Evolutionary conservation across 37 sponge, comb jelly and placozoan species (phyloP).

Genomic region (Mnemiopsis leidyi): DNA sequence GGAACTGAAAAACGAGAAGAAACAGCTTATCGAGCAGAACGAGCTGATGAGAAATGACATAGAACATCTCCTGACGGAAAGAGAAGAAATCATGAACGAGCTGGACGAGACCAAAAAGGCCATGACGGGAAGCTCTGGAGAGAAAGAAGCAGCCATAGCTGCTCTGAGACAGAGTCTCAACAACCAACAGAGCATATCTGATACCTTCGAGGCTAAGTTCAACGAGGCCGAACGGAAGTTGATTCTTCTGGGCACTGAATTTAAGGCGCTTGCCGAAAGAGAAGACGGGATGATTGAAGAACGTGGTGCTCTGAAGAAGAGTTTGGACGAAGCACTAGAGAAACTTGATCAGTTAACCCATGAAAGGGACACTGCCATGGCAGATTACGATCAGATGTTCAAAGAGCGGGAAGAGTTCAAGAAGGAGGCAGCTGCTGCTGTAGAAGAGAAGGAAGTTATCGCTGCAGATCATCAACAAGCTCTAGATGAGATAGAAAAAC

Average conservation of each 20-base stretch:
- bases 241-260: background rate
- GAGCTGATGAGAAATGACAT: constrained; percentile 63
- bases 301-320: background rate
- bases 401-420: background rate
- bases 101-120: constrained; percentile 24
- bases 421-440: background rate
- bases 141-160: constrained; percentile 36
- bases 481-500: constrained; percentile 51
- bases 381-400: background rate
- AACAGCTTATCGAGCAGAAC: constrained; percentile 34
- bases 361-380: background rate
- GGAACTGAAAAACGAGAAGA: constrained; percentile 28
- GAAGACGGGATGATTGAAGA: background rate
- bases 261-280: background rate
- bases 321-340: background rate
- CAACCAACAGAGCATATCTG: constrained; percentile 47
- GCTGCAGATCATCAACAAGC: constrained; percentile 51
- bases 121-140: background rate
- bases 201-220: constrained; percentile 19
- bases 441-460: background rate
- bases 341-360: background rate
- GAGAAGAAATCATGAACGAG: constrained; percentile 41
- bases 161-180: constrained; percentile 1
- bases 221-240: background rate
- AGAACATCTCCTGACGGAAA: constrained; percentile 30